Percentiles rank a stretch among this genome's conserved stretches.
Conservation (phyloP, 2,888 invertebrate genomes). For the Ptychoptera albimana region DNA sequence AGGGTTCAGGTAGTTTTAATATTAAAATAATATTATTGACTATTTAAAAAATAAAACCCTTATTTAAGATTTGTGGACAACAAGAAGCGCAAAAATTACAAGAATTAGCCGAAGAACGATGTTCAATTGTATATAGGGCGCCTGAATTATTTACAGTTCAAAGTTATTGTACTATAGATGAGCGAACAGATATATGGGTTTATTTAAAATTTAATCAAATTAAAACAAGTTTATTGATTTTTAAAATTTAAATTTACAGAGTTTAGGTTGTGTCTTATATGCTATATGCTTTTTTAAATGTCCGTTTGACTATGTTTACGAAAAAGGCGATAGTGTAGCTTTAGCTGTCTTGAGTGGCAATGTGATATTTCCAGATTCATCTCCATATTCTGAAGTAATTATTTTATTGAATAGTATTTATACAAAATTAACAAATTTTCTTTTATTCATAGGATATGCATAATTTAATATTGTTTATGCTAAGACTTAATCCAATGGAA, state of each 20-base stretch:
- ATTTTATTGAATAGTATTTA: slow-evolving; percentile 1
- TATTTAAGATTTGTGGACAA: slow-evolving; percentile 34
- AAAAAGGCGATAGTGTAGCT: slow-evolving; percentile 74
- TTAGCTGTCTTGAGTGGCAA: slow-evolving; percentile 66
- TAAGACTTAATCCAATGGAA: slow-evolving; percentile 59
- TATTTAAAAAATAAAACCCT: background rate
- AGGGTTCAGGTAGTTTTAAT: slow-evolving; percentile 34
- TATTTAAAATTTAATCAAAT: slow-evolving; percentile 24
- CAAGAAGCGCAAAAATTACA: slow-evolving; percentile 53
- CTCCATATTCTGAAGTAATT: slow-evolving; percentile 39
- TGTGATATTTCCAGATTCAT: slow-evolving; percentile 50
- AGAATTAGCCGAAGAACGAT: slow-evolving; percentile 68
- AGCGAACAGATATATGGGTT: slow-evolving; percentile 72
- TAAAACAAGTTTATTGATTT: background rate
- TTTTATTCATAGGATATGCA: slow-evolving; percentile 40
- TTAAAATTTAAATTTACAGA: slow-evolving; percentile 35
- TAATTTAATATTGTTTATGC: slow-evolving; percentile 49
- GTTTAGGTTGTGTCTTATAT: slow-evolving; percentile 70
- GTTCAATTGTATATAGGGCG: slow-evolving; percentile 76
- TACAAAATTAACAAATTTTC: slow-evolving; percentile 16
- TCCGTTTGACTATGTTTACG: slow-evolving; percentile 70
- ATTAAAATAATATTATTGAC: slow-evolving; percentile 17
- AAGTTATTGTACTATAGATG: slow-evolving; percentile 62
- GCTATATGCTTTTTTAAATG: slow-evolving; percentile 74
- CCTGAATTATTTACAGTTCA: slow-evolving; percentile 80